phyloP scores from a whole-genome alignment of 2,113 vertebrate species.

The Sinocyclocheilus anophthalmus region DNA sequence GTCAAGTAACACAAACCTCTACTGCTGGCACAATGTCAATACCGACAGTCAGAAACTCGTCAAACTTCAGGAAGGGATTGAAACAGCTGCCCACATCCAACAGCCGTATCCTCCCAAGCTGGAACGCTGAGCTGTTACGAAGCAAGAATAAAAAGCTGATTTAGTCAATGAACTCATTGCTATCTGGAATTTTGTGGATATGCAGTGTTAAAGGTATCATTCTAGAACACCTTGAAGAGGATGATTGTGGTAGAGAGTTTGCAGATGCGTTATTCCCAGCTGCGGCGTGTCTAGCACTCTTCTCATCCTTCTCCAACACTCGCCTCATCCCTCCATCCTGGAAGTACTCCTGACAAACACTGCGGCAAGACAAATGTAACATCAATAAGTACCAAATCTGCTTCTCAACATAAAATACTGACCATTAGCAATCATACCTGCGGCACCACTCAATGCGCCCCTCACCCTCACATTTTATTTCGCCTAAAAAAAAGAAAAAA shows the following conservation, averaged over 20 bases:
- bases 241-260: conserved; percentile 53
- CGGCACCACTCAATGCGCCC: conserved; percentile 98
- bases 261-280: conserved; percentile 74
- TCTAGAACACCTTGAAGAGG: conserved; percentile 62
- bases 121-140: conserved; percentile 79
- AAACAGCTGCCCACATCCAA: conserved; percentile 99
- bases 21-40: conserved; percentile 99
- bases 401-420: background rate
- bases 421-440: conserved; percentile 78
- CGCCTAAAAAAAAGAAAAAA: too few species aligned
- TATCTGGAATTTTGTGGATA: background rate
- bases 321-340: conserved; percentile 93
- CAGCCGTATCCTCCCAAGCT: conserved; percentile 90
- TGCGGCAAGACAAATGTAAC: conserved; percentile 62
- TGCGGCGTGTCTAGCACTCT: conserved; percentile 79
- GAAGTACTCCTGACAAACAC: conserved; percentile 96
- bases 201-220: background rate
- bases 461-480: conserved; percentile 92
- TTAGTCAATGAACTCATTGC: background rate
- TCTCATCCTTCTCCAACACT: conserved; percentile 94
- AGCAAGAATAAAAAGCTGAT: background rate
- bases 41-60: conserved; percentile 96
- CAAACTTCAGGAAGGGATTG: conserved; percentile 98
- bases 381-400: background rate
- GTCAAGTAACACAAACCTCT: conserved; percentile 82